Base-by-base conservation (phyloP, 1,140 invertebrate genomes). In the Orchesella cincta region DNA sequence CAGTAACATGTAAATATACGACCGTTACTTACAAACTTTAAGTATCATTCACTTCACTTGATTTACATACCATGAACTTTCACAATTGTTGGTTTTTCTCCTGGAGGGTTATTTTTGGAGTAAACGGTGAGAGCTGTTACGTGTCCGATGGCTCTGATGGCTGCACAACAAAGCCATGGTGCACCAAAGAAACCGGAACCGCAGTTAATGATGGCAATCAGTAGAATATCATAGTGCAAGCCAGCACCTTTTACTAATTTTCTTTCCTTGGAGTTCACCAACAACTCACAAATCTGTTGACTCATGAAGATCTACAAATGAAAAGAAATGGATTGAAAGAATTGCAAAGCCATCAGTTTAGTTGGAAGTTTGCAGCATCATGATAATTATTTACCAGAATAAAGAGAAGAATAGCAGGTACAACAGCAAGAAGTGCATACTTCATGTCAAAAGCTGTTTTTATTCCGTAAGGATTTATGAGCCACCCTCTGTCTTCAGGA, bases 81-180 rank as follows among this genome's bases (percentile, higher is more conserved):
- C 8, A 82, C 78, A 46, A 82, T 79, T 3, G 73, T 76, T 20
- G 81, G 80, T 46, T 82, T 81, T 71, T 82, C 78, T 54, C 81
- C 81, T 0, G 81, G 81, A 46, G 80, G 78, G 73, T 81, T 78
- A 74, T 81, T 81, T 74, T 78, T 71, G 28, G 80, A 81, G 57
- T 81, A 82, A 16, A 82, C 81, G 31, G 81, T 79, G 1, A 82
- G 75, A 16, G 81, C 81, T 28, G 76, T 78, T 1, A 82, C 76
- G 54, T 82, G 81, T 33, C 79, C 81, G 20, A 82, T 46, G 8
- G 75, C 78, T 35, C 81, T 74, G n/a, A 87, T 83, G 16, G 87
- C 87, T n/a, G 85, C 85, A 31, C 86, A 87, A n/a, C 88, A 86
- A 78, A 87, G 85, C 84, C 86, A 87, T 1, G 87, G 87, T 28